Conservation (phyloP, 2,888 invertebrate species). For the Cantharis rufa region DNA sequence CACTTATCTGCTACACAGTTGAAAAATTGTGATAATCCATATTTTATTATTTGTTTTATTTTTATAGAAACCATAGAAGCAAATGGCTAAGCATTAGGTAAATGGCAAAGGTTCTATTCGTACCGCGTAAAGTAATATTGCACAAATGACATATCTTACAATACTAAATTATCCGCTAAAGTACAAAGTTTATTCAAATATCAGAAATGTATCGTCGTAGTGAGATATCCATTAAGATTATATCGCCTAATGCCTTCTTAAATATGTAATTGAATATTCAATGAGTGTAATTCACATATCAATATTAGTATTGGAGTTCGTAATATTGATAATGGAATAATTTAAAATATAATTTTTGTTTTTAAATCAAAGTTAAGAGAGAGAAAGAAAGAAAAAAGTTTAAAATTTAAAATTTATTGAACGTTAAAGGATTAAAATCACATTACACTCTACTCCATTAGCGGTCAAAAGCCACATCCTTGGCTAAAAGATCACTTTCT, state of each 20-base stretch:
- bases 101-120: background rate
- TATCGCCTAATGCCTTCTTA: no score
- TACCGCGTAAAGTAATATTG: background rate
- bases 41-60: background rate
- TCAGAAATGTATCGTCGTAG: background rate
- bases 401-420: no score
- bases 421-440: no score
- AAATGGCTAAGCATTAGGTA: background rate
- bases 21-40: background rate
- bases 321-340: no score
- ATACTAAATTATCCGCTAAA: background rate
- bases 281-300: background rate
- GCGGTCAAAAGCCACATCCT: no score
- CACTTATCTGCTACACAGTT: no score
- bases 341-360: no score
- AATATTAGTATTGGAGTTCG: background rate
- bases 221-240: background rate
- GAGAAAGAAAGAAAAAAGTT: no score
- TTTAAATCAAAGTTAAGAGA: no score
- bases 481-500: no score
- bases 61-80: background rate
- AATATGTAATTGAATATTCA: background rate
- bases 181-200: background rate
- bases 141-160: background rate
- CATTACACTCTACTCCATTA: no score